Percentiles rank a stretch among this genome's conserved stretches.
These are phyloP conservation scores for Cephalopterus ornatus DNA, from an alignment of 2,113 vertebrate genomes.

Conservation along the genomic window DNA sequence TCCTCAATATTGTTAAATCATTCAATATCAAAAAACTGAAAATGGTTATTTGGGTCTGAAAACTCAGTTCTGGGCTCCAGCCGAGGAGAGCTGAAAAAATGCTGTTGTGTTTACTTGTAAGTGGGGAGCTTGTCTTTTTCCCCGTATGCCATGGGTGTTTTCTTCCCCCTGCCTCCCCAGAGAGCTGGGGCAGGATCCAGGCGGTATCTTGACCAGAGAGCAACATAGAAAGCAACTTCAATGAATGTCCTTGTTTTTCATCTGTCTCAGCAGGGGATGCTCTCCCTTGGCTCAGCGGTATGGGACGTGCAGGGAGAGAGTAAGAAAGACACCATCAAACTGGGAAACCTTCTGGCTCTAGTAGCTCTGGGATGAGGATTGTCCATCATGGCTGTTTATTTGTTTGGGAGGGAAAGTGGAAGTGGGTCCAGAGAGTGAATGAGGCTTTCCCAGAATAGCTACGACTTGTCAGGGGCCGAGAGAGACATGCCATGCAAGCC, in stretches of 20 bases:
- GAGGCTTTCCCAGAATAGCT: background rate
- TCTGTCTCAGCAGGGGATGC: background rate
- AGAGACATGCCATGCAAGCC: background rate
- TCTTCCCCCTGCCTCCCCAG: background rate
- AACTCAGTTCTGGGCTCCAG: background rate
- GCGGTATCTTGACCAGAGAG: background rate
- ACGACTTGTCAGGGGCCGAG: accelerated
- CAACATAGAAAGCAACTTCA: background rate
- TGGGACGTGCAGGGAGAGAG: background rate
- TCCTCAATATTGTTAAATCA: background rate
- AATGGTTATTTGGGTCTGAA: background rate
- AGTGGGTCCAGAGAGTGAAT: accelerated
- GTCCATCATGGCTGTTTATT: accelerated
- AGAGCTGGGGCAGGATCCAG: background rate
- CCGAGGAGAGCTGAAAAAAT: background rate
- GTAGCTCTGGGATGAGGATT: background rate
- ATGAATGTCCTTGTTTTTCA: background rate
- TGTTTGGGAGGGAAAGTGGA: background rate
- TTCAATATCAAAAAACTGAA: background rate
- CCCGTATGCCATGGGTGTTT: accelerated
- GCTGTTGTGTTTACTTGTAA: background rate
- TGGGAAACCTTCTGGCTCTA: accelerated
- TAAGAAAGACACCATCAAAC: background rate
- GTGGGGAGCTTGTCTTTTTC: background rate
- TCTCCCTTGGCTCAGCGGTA: background rate